These are phyloP conservation scores for Pseudococcus longispinus DNA, from an alignment of 2,888 invertebrate species.

Conservation along the genomic window DNA sequence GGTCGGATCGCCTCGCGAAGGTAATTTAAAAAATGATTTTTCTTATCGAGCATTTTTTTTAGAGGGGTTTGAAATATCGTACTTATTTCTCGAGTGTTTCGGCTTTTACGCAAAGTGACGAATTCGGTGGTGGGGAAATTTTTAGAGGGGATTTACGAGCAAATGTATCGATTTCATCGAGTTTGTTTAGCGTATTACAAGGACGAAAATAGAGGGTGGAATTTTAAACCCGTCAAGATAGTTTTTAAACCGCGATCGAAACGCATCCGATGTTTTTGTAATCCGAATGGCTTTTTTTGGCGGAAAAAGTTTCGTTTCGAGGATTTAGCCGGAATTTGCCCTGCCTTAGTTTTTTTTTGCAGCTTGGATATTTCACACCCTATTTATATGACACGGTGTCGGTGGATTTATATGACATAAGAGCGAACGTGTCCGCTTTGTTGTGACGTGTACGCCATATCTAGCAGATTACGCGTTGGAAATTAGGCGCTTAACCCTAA, in stretches of 20 bases:
- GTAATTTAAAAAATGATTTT: background rate
- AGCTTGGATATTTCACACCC: background rate
- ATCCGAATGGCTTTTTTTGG: background rate
- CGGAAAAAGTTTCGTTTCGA: background rate
- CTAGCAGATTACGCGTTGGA: slow-evolving; percentile 14
- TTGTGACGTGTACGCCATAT: background rate
- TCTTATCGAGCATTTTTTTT: background rate
- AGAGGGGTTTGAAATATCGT: background rate
- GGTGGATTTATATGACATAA: background rate
- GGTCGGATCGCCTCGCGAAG: background rate
- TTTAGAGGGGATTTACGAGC: background rate
- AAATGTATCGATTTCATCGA: background rate
- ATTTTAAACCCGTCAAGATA: background rate
- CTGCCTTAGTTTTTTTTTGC: background rate
- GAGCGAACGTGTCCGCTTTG: background rate
- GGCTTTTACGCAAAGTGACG: background rate
- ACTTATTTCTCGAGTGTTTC: background rate
- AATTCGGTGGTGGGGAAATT: background rate
- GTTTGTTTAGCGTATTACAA: background rate
- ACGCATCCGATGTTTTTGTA: background rate
- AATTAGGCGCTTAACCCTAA: slow-evolving; percentile 34
- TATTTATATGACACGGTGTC: background rate
- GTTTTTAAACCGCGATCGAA: background rate
- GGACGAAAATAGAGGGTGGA: background rate
- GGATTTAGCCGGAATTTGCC: background rate